A percentile compares a stretch with the other conserved stretches of the same genome.
Evolutionary conservation across 2,888 invertebrate genomes (phyloP).

Genomic region (Elegia similella): DNA sequence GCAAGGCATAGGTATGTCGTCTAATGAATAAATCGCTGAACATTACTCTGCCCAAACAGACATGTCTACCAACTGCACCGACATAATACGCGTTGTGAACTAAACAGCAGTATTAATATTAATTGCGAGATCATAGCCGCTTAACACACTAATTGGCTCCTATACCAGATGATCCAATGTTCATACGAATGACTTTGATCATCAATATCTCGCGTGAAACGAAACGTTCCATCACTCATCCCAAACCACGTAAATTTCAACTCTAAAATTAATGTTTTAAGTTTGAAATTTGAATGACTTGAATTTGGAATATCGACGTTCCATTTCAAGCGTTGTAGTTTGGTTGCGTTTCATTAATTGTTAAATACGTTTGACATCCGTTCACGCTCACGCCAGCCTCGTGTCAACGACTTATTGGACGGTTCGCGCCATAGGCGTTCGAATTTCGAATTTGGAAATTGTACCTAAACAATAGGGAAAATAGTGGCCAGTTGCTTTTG

Average conservation of each 20-base stretch:
- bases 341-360: slow-evolving; percentile 41
- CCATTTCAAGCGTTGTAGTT: slow-evolving; percentile 12
- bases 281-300: slow-evolving; percentile 1
- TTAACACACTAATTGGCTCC: slow-evolving; percentile 44
- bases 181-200: slow-evolving; percentile 48
- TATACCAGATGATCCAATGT: slow-evolving; percentile 45
- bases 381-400: slow-evolving; percentile 37
- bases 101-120: slow-evolving; percentile 40
- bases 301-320: slow-evolving; percentile 13
- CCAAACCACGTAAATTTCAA: background rate
- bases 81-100: slow-evolving; percentile 18
- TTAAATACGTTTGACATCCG: slow-evolving; percentile 59
- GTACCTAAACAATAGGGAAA: background rate
- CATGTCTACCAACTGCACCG: background rate
- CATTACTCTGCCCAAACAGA: background rate
- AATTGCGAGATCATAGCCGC: slow-evolving; percentile 44
- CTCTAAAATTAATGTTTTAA: background rate
- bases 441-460: slow-evolving; percentile 25
- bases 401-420: slow-evolving; percentile 45
- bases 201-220: slow-evolving; percentile 37
- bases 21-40: background rate
- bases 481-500: background rate
- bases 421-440: slow-evolving; percentile 30
- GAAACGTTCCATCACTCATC: slow-evolving; percentile 24
- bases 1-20: too few species aligned